These are phyloP conservation scores for Mechanitis mazaeus DNA, from an alignment of 2,888 invertebrate species.

Conservation along the genomic window DNA sequence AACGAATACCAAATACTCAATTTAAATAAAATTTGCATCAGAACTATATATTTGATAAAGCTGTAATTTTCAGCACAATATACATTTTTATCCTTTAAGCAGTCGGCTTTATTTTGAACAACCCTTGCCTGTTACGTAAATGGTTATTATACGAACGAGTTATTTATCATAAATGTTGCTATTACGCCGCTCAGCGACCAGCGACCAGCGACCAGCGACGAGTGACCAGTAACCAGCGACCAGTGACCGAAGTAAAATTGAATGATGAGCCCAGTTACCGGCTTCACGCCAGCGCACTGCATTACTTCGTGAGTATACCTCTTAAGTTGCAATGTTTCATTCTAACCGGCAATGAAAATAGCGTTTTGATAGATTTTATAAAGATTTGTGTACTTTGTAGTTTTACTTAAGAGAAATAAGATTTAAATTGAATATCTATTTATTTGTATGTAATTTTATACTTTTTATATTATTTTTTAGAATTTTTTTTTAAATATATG, in stretches of 20 bases:
- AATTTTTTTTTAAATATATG: no score
- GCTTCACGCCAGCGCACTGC: background rate
- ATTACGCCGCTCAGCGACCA: constrained; percentile 12
- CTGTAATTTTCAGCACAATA: no score
- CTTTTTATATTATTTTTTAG: no score
- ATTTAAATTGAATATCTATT: no score
- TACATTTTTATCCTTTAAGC: no score
- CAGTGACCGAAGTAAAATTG: background rate
- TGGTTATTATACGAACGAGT: constrained; percentile 11
- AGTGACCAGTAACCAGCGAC: background rate
- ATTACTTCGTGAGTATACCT: background rate
- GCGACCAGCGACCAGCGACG: no score
- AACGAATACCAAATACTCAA: no score
- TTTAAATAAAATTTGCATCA: no score
- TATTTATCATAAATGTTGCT: constrained; percentile 19
- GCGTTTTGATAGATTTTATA: background rate
- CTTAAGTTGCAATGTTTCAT: constrained; percentile 1
- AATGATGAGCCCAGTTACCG: constrained; percentile 2
- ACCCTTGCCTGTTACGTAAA: constrained; percentile 7
- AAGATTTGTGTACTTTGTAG: background rate
- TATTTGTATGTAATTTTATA: no score
- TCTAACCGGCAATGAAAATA: background rate
- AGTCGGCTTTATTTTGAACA: background rate
- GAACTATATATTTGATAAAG: no score
- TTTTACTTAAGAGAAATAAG: no score